A percentile compares a stretch with the other conserved stretches of the same genome.
Evolutionary conservation across 2,888 invertebrate species (phyloP).

Genomic region (Cryptosula pallasiana): DNA sequence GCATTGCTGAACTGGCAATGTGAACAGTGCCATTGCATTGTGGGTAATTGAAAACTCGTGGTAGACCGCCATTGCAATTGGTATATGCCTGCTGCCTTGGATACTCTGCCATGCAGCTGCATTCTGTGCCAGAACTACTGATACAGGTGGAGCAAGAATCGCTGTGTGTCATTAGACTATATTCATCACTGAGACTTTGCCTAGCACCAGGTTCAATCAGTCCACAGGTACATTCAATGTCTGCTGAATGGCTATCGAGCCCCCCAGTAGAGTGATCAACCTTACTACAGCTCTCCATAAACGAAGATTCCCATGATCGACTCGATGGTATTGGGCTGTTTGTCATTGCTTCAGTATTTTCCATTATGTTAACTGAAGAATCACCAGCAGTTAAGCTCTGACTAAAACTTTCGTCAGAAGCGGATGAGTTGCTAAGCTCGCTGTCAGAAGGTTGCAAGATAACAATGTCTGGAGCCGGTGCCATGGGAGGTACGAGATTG

Average conservation of each 20-base stretch:
- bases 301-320: background rate
- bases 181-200: background rate
- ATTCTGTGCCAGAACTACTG: background rate
- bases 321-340: background rate
- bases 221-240: background rate
- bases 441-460: background rate
- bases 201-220: background rate
- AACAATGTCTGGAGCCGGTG: constrained; percentile 2
- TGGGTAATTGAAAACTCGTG: no score
- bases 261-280: no score
- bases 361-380: background rate
- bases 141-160: background rate
- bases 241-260: no score
- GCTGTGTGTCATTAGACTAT: background rate
- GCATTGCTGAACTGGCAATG: background rate
- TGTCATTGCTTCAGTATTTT: background rate
- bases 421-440: background rate
- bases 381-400: background rate
- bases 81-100: background rate
- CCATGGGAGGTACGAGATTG: background rate
- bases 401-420: background rate
- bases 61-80: no score
- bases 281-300: background rate
- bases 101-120: background rate
- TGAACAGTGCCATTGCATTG: no score